A percentile compares a stretch with the other conserved stretches of the same genome.
Conservation (phyloP, 2,888 invertebrate species). For the Lepidocyrtinus sp. region DNA sequence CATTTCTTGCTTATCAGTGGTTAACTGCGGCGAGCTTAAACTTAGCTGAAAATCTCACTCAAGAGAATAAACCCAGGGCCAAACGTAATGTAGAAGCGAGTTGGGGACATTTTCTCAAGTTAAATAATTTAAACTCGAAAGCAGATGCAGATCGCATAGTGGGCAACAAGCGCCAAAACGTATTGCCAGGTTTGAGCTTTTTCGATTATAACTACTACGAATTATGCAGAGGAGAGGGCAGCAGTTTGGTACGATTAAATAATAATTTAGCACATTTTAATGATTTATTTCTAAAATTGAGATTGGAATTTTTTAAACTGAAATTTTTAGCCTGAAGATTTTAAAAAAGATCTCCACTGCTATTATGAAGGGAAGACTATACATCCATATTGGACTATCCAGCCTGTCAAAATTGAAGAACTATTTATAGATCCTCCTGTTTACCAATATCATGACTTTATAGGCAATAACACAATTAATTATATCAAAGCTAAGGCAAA, state of each 20-base stretch:
- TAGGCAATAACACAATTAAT: background rate
- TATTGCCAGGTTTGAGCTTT: background rate
- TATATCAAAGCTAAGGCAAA: background rate
- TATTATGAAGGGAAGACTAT: background rate
- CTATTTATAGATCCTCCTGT: constrained; percentile 9
- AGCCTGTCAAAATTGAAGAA: constrained; percentile 17
- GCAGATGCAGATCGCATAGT: background rate
- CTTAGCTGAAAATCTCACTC: background rate
- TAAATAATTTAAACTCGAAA: background rate
- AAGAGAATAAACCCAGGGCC: background rate
- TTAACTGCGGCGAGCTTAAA: background rate
- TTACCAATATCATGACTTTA: constrained; percentile 18
- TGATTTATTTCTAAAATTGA: no score
- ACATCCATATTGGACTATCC: constrained; percentile 7
- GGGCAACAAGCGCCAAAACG: background rate
- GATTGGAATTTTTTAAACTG: no score
- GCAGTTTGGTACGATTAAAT: background rate
- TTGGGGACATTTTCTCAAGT: background rate
- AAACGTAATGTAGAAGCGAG: background rate
- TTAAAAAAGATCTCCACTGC: background rate
- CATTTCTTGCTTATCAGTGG: constrained; percentile 11
- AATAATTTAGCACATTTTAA: background rate
- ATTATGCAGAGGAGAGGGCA: constrained; percentile 12
- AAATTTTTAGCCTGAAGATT: background rate
- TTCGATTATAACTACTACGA: constrained; percentile 14